Conservation (phyloP, 2,888 invertebrate genomes). For the Synergus itoensis region DNA sequence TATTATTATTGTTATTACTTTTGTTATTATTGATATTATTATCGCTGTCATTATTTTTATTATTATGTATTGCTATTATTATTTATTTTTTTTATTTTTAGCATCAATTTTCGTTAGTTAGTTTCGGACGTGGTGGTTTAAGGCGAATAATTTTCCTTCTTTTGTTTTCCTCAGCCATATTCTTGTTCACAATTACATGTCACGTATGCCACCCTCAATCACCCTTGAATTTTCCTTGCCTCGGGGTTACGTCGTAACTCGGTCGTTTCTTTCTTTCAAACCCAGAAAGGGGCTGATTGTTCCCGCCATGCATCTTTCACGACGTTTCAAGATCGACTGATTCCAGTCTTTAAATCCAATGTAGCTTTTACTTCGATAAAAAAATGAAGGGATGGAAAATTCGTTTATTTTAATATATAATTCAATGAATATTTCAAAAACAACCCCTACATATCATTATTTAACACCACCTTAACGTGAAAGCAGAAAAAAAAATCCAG, state of each 20-base stretch:
- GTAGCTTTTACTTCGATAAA: neutral
- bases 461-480: no score
- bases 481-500: no score
- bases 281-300: neutral
- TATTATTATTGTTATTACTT: no score
- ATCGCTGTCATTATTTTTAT: no score
- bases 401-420: neutral
- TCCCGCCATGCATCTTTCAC: slow-evolving; percentile 7
- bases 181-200: slow-evolving; percentile 22
- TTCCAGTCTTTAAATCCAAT: neutral
- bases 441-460: no score
- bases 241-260: slow-evolving; percentile 6
- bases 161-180: neutral
- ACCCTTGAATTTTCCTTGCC: neutral
- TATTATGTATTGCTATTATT: no score
- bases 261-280: neutral
- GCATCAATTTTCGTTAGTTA: slow-evolving; percentile 11
- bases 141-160: neutral
- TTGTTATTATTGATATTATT: no score
- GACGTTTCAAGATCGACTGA: slow-evolving; percentile 6
- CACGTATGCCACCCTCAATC: slow-evolving; percentile 21
- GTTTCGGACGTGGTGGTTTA: neutral
- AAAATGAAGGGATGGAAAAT: neutral
- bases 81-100: neutral
- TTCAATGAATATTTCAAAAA: no score